Evolutionary conservation across 2,113 vertebrate species (phyloP).

Genomic region (Mesitornis unicolor): DNA sequence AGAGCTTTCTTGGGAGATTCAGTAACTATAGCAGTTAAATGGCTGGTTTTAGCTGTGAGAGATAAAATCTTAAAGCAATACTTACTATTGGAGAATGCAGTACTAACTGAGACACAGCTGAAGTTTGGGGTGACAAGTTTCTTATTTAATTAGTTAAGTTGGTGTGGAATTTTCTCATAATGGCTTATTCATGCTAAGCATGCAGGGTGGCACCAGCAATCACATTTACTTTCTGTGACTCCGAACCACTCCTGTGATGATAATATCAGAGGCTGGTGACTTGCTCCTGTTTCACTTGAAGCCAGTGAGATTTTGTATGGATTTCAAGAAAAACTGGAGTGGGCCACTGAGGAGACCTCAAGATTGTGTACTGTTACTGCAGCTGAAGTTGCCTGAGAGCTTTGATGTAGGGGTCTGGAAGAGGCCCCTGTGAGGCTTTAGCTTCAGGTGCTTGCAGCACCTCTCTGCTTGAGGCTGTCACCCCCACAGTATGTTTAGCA

Average conservation of each 20-base stretch:
- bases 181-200: not conserved
- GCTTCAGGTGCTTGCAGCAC: not conserved
- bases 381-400: not conserved
- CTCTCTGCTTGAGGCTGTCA: not conserved
- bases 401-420: not conserved
- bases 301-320: not conserved
- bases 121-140: not conserved
- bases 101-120: not conserved
- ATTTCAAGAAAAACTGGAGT: not conserved
- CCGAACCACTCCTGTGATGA: not conserved
- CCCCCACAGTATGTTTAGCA: not conserved
- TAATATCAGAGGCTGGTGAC: not conserved
- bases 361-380: not conserved
- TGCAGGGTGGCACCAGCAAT: not conserved
- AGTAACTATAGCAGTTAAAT: not conserved
- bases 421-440: not conserved
- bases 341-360: not conserved
- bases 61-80: not conserved
- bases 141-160: not conserved
- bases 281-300: not conserved
- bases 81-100: not conserved
- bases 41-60: not conserved
- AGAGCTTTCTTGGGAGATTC: not conserved
- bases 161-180: not conserved
- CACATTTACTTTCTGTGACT: not conserved